phyloP scores from a whole-genome alignment of 2,888 invertebrate species.

The Drosophila emarginata region DNA sequence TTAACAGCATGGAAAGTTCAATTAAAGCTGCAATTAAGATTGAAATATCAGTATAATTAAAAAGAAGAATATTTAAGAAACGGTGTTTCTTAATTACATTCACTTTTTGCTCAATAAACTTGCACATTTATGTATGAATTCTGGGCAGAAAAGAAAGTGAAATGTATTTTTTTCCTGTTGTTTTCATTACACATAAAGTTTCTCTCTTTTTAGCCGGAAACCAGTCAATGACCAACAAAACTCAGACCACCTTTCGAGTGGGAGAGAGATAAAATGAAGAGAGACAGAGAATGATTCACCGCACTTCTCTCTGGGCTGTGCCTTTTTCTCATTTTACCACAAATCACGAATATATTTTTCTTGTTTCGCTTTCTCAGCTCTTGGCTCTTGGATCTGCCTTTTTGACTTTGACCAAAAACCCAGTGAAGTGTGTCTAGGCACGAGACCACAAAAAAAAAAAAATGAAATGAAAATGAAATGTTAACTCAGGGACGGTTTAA shows the following conservation, averaged over 20 bases:
- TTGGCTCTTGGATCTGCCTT: constrained; percentile 4
- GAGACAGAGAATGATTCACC: constrained; percentile 55
- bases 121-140: constrained; percentile 48
- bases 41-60: constrained; percentile 8
- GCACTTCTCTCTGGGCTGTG: constrained; percentile 6
- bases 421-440: constrained; percentile 42
- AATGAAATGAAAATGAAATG: constrained; percentile 16
- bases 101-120: constrained; percentile 63
- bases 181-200: constrained; percentile 44
- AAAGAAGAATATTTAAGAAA: constrained; percentile 8
- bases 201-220: constrained; percentile 62
- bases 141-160: constrained; percentile 73
- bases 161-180: constrained; percentile 33
- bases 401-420: constrained; percentile 44
- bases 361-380: constrained; percentile 62
- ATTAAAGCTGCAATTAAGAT: constrained; percentile 28
- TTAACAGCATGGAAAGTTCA: constrained; percentile 60
- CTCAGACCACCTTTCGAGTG: constrained; percentile 27
- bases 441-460: constrained; percentile 46
- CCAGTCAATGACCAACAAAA: constrained; percentile 59
- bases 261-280: constrained; percentile 16
- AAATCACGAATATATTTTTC: constrained; percentile 52
- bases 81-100: constrained; percentile 7
- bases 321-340: constrained; percentile 33
- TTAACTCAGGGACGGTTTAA: constrained; percentile 12